A percentile compares a stretch with the other conserved stretches of the same genome.
Evolutionary conservation across 2,797 vertebrate species (phyloP).

Genomic region (Scyliorhinus canicula): DNA sequence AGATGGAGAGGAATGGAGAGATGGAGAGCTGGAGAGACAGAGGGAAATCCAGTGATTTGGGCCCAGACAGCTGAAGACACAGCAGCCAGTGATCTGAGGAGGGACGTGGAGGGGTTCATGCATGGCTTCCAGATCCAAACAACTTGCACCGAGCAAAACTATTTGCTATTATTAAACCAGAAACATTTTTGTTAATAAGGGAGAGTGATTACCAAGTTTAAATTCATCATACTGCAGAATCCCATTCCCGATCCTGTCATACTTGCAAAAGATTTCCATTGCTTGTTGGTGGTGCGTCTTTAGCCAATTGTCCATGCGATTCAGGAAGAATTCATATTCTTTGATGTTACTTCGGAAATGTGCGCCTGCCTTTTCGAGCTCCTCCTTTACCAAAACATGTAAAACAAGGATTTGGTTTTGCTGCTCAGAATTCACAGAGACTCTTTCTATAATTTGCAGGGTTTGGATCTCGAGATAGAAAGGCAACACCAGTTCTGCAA

Average conservation of each 20-base stretch:
- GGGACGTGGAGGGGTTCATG: background rate
- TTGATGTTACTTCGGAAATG: background rate
- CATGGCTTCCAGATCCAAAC: no score
- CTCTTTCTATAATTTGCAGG: no score
- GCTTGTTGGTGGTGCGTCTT: constrained; percentile 37
- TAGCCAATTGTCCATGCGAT: constrained; percentile 41
- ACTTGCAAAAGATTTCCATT: constrained; percentile 41
- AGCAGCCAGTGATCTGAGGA: background rate
- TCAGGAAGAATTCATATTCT: constrained; percentile 36
- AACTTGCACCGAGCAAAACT: background rate
- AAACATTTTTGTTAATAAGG: background rate
- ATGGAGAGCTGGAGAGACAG: no score
- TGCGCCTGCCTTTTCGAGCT: background rate
- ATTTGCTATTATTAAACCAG: background rate
- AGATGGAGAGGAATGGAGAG: no score
- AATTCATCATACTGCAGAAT: constrained; percentile 43
- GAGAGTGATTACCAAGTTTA: constrained; percentile 41
- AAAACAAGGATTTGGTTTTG: background rate
- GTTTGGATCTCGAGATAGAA: background rate
- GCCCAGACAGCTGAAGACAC: background rate
- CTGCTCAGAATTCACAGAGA: background rate
- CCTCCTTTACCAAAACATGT: constrained; percentile 26
- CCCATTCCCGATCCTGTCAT: constrained; percentile 40
- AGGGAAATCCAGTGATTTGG: no score
- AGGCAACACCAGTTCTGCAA: background rate